Conservation (phyloP, 1,140 invertebrate genomes). For the Trichonephila clavata region DNA sequence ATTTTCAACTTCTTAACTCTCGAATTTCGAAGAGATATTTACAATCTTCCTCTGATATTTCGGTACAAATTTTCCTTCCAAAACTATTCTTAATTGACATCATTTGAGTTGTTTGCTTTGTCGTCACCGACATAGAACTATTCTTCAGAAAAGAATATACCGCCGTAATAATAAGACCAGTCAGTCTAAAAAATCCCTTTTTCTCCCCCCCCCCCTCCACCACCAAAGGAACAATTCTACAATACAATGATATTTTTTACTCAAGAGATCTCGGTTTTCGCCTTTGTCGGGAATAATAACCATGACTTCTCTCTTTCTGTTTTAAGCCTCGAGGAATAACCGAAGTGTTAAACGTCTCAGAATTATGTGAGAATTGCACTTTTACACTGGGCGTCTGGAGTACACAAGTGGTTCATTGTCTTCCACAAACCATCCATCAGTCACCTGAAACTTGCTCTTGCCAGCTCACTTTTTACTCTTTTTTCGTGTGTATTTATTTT, state of each 20-base stretch:
- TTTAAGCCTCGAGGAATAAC: background rate
- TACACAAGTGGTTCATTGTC: conserved; percentile 31
- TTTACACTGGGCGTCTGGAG: background rate
- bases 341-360: conserved; percentile 9
- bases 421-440: background rate
- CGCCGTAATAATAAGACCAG: conserved; percentile 33
- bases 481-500: background rate
- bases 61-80: background rate
- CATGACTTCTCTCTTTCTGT: background rate
- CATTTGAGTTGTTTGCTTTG: conserved; percentile 18
- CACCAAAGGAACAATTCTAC: background rate
- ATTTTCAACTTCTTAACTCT: background rate
- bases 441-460: conserved; percentile 24
- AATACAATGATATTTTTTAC: background rate
- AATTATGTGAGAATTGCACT: background rate
- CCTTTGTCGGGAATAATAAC: conserved; percentile 31
- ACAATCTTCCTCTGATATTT: background rate
- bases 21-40: background rate
- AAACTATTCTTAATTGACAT: conserved; percentile 36
- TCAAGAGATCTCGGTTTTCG: conserved; percentile 10
- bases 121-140: background rate
- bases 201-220: no score
- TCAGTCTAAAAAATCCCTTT: background rate
- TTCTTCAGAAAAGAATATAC: background rate
- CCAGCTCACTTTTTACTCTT: background rate